A percentile compares a stretch with the other conserved stretches of the same genome.
These are phyloP conservation scores for Zaprionus vittiger DNA, from an alignment of 1,140 invertebrate species.

Conservation along the genomic window DNA sequence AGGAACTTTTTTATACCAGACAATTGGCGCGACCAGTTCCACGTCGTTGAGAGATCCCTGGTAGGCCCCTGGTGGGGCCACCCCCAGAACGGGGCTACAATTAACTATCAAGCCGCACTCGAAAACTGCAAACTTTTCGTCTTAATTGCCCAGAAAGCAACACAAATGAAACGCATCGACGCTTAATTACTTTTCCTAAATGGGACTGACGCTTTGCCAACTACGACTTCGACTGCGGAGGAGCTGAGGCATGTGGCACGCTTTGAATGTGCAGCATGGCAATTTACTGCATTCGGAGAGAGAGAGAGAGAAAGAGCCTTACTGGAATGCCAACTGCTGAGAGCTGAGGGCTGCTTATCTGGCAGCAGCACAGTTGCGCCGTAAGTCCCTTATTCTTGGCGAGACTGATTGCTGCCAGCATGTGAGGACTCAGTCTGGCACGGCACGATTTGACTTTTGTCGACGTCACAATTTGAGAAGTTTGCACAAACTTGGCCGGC, in stretches of 20 bases:
- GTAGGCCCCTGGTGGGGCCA: neutral
- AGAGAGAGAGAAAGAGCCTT: neutral
- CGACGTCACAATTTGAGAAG: slow-evolving; percentile 75
- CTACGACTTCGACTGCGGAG: slow-evolving; percentile 25
- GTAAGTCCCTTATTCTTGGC: slow-evolving; percentile 6
- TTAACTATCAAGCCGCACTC: slow-evolving; percentile 73
- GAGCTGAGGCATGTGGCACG: slow-evolving; percentile 25
- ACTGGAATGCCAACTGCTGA: neutral
- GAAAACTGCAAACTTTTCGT: slow-evolving; percentile 54
- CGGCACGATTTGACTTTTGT: slow-evolving; percentile 76
- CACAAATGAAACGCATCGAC: slow-evolving; percentile 80
- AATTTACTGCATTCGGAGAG: slow-evolving; percentile 54
- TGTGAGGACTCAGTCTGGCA: slow-evolving; percentile 19
- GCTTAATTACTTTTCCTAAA: slow-evolving; percentile 80
- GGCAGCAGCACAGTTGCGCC: neutral
- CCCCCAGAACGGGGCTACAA: slow-evolving; percentile 26
- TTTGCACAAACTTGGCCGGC: slow-evolving; percentile 66
- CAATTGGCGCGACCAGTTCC: slow-evolving; percentile 26
- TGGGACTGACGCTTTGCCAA: slow-evolving; percentile 45
- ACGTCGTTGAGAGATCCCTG: neutral
- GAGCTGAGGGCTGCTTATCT: neutral
- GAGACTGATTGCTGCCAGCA: slow-evolving; percentile 51
- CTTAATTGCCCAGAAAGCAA: slow-evolving; percentile 80
- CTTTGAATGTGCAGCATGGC: slow-evolving; percentile 45
- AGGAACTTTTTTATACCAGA: slow-evolving; percentile 31